These are phyloP conservation scores for Eristalis pertinax DNA, from an alignment of 2,888 invertebrate genomes.

Conservation along the genomic window DNA sequence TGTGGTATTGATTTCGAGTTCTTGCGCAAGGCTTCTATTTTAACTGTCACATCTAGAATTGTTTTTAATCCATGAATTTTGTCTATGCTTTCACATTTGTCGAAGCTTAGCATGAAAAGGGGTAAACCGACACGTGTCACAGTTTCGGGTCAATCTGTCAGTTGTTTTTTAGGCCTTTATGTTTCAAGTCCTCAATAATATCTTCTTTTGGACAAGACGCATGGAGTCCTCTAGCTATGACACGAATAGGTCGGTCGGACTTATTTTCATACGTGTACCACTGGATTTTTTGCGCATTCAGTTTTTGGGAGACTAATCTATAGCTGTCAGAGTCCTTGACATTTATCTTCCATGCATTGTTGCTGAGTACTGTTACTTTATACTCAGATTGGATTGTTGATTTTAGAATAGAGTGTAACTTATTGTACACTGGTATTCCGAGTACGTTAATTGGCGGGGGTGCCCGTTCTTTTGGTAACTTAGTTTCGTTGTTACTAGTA, in stretches of 20 bases:
- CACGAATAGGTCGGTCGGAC: not conserved
- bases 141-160: too few species aligned
- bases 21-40: too few species aligned
- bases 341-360: not conserved
- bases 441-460: not conserved
- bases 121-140: too few species aligned
- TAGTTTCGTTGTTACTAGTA: not conserved
- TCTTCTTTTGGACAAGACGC: not conserved
- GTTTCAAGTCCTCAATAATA: not conserved
- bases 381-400: not conserved
- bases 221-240: constrained; percentile 1
- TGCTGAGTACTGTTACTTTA: not conserved
- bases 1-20: too few species aligned
- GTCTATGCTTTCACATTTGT: too few species aligned
- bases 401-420: not conserved
- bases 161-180: not conserved
- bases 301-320: not conserved
- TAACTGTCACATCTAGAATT: too few species aligned
- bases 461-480: not conserved
- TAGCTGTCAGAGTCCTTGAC: not conserved
- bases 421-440: not conserved
- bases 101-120: too few species aligned
- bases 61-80: too few species aligned
- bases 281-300: not conserved
- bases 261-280: not conserved